Evolutionary conservation across 1,140 invertebrate genomes (phyloP).

Genomic region (Solen grandis): DNA sequence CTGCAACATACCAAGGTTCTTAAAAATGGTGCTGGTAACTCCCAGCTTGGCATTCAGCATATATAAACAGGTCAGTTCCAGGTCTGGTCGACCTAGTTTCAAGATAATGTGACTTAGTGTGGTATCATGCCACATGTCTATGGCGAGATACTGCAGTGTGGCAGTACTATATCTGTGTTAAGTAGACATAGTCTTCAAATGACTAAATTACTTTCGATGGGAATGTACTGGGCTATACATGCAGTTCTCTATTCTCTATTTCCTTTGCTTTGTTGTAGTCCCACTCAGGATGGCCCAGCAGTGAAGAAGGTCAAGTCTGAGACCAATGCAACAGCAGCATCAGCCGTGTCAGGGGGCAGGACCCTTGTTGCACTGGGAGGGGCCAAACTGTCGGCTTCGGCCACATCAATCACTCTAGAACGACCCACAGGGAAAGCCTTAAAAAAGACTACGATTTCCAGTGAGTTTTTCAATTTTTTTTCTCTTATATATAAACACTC

Average conservation of each 20-base stretch:
- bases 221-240: too few relatives aligned
- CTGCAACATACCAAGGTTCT: too few relatives aligned
- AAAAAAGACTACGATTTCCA: slow-evolving; percentile 53
- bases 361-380: slow-evolving; percentile 41
- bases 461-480: neutral
- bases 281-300: slow-evolving; percentile 3
- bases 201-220: slow-evolving; percentile 9
- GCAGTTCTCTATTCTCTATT: too few relatives aligned
- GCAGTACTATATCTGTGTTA: slow-evolving; percentile 28
- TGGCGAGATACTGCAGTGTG: too few relatives aligned
- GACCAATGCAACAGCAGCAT: too few relatives aligned
- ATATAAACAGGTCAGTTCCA: too few relatives aligned
- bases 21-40: too few relatives aligned
- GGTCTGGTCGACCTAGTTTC: too few relatives aligned
- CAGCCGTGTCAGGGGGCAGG: slow-evolving; percentile 14
- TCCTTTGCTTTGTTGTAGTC: slow-evolving; percentile 24
- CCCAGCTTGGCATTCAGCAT: too few relatives aligned
- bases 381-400: slow-evolving; percentile 25
- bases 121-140: too few relatives aligned
- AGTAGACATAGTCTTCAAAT: neutral
- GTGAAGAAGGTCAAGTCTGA: slow-evolving; percentile 31
- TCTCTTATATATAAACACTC: neutral
- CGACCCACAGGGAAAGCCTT: slow-evolving; percentile 45
- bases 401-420: slow-evolving; percentile 47
- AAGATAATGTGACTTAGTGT: too few relatives aligned